Percentiles rank a stretch among this genome's conserved stretches.
phyloP scores from a whole-genome alignment of 2,797 vertebrate genomes.

The Crenichthys baileyi region DNA sequence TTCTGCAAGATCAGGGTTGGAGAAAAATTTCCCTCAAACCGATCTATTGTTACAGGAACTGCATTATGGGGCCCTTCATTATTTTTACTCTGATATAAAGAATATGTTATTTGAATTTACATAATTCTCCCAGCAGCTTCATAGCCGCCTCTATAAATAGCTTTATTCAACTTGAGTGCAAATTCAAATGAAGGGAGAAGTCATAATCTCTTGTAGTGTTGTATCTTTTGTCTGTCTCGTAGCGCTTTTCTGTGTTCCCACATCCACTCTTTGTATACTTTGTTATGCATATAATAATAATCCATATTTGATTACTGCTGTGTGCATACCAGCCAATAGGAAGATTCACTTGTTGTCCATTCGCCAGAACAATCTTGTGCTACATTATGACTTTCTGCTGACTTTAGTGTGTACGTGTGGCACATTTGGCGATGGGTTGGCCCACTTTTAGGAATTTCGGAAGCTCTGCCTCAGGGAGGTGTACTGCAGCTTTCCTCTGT shows the following conservation, averaged over 20 bases:
- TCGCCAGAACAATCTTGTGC: constrained; percentile 10
- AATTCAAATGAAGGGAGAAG: constrained; percentile 69
- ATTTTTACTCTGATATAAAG: constrained; percentile 74
- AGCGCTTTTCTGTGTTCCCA: constrained; percentile 39
- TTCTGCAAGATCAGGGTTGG: constrained; percentile 72
- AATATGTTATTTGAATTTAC: constrained; percentile 81
- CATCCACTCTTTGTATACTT: constrained; percentile 49
- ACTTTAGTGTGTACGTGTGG: constrained; percentile 61
- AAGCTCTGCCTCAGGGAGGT: constrained; percentile 39
- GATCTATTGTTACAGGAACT: constrained; percentile 74
- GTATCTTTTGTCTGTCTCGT: constrained; percentile 61
- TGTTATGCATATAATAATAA: constrained; percentile 49
- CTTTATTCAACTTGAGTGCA: constrained; percentile 69
- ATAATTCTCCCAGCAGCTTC: constrained; percentile 72
- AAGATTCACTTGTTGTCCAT: constrained; percentile 64
- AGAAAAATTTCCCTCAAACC: constrained; percentile 66
- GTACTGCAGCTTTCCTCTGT: constrained; percentile 30
- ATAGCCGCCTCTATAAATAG: constrained; percentile 76
- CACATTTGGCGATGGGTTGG: constrained; percentile 37
- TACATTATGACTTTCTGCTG: constrained; percentile 44
- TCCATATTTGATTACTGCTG: constrained; percentile 24
- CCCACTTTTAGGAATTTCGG: constrained; percentile 58
- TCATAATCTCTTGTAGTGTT: constrained; percentile 66
- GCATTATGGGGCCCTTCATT: constrained; percentile 78
- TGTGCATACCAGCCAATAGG: constrained; percentile 24